Base-by-base conservation (phyloP, 2,797 vertebrate genomes). In the Periophthalmus magnuspinnatus region DNA sequence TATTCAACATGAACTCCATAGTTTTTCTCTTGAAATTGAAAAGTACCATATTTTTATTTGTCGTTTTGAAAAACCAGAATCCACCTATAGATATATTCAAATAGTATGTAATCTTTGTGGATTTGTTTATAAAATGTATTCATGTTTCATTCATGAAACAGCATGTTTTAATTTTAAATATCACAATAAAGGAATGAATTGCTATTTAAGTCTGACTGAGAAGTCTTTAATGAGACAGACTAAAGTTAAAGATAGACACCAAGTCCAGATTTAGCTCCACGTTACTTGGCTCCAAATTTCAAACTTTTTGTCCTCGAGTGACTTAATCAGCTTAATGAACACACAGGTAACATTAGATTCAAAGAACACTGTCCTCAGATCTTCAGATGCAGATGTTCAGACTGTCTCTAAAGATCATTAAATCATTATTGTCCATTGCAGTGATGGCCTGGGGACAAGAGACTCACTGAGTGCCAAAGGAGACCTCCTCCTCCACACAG, bases 401-500 rank as follows among this genome's bases (percentile, higher is more conserved):
- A 16, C 61, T 71, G 52, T 68, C 4, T 36, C 28, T 36, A 64
- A 57, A 65, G 63, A 58, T 45, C 41, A 45, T 55, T 52, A 75
- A 57, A 52, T 79, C 50, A 81, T 65, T 76, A 68, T 76, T 58
- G 34, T 41, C 65, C 6, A 75, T 78, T 67, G 70, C 79, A 91
- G 87, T 81, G 80, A 93, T 94, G 93, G 80, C 88, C 90, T 70
- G 79, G 82, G 65, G 78, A 88, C 83, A 92, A 88, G 69, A 83
- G 65, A 70, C 73, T 80, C 61, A 65, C 69, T 55, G 75, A 77
- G 83, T 81, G 81, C 81, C 79, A 76, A 84, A 84, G 75, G 76
- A 82, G 62, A 68, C 48, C 55, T 71, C 81, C 78, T 71, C 62
- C 36, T 54, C 70, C 67, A 66, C 73, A 72, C 68, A 80, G 54